These are phyloP conservation scores for Idris sp. DNA, from an alignment of 1,140 invertebrate species.

Conservation along the genomic window DNA sequence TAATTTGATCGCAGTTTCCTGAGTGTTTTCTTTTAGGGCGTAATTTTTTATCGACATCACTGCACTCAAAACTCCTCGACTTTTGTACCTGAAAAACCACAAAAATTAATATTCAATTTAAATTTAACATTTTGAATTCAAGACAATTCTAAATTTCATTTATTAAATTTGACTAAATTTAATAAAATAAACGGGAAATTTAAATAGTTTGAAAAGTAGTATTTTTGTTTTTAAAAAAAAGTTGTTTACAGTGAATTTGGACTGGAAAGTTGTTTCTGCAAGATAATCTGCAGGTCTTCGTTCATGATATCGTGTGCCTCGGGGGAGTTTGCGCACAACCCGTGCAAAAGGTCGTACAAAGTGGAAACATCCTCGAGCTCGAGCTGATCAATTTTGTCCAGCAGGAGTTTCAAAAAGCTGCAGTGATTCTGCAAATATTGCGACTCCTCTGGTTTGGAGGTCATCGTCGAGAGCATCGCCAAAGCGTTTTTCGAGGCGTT, in stretches of 20 bases:
- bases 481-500: slow-evolving; percentile 71
- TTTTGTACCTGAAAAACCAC: slow-evolving; percentile 69
- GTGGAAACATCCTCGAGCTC: slow-evolving; percentile 79
- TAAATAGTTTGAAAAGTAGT: too few relatives aligned
- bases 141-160: too few relatives aligned
- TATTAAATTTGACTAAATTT: too few relatives aligned
- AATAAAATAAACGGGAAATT: too few relatives aligned
- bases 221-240: too few relatives aligned
- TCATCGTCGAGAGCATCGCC: slow-evolving; percentile 69
- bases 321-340: slow-evolving; percentile 76
- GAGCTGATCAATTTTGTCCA: slow-evolving; percentile 81
- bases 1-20: slow-evolving; percentile 58
- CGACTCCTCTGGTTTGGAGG: slow-evolving; percentile 62
- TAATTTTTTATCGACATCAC: slow-evolving; percentile 78
- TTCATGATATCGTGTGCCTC: slow-evolving; percentile 76
- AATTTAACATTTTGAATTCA: too few relatives aligned
- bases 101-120: too few relatives aligned
- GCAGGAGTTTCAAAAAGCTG: slow-evolving; percentile 75
- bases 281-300: slow-evolving; percentile 67
- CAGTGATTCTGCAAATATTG: slow-evolving; percentile 72
- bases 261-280: too few relatives aligned
- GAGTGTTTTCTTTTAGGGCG: slow-evolving; percentile 66
- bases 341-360: slow-evolving; percentile 79
- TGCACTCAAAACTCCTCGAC: slow-evolving; percentile 76
- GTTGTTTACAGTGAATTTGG: too few relatives aligned